Conservation (phyloP, 2,113 vertebrate genomes). For the Nothocercus julius region DNA sequence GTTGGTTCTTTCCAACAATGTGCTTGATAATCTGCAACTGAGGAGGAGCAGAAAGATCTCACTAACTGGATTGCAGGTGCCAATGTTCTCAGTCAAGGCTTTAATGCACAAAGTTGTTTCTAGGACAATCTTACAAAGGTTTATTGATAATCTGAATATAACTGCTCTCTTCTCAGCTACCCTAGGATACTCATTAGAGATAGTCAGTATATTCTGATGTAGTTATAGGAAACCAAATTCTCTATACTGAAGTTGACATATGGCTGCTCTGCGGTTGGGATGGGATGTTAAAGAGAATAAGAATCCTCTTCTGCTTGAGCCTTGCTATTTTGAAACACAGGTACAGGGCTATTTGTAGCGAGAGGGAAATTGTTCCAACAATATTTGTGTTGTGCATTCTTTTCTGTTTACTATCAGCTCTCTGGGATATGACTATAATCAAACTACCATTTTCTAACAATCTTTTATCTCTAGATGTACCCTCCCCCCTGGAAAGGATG, state of each 20-base stretch:
- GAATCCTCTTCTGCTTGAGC: not conserved
- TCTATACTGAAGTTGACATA: not conserved
- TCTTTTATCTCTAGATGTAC: not conserved
- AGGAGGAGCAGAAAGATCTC: not conserved
- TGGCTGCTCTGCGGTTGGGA: constrained; percentile 10
- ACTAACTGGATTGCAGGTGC: not conserved
- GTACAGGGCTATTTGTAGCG: not conserved
- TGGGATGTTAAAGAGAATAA: not conserved
- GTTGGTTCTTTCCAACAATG: not conserved
- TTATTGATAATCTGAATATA: not conserved
- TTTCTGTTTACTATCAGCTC: not conserved
- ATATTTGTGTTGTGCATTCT: not conserved
- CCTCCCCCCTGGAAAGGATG: not conserved
- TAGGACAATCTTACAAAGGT: not conserved
- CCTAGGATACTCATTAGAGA: not conserved
- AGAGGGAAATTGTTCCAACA: not conserved
- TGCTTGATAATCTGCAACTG: not conserved
- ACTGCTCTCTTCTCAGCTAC: not conserved
- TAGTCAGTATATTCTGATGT: not conserved
- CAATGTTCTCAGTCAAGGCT: not conserved
- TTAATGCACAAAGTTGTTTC: not conserved
- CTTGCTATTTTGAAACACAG: not conserved
- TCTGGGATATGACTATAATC: not conserved
- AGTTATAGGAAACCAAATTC: not conserved
- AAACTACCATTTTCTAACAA: not conserved